Evolutionary conservation across 2,113 vertebrate genomes (phyloP).

Genomic region (Channa argus): DNA sequence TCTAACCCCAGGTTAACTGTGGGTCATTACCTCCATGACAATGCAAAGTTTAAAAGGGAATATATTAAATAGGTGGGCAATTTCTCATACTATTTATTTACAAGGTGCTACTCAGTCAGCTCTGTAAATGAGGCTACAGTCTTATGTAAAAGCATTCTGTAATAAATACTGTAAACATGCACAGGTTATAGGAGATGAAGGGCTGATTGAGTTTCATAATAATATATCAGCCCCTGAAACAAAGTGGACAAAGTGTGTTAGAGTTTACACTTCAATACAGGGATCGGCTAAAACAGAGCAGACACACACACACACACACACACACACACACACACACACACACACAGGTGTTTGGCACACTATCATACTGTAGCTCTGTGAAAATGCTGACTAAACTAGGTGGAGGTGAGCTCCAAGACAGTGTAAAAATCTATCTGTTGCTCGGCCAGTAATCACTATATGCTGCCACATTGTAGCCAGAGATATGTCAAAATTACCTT

Average conservation of each 20-base stretch:
- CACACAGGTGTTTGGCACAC: slow-evolving; percentile 37
- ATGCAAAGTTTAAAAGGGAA: background rate
- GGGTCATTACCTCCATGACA: background rate
- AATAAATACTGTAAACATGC: slow-evolving; percentile 75
- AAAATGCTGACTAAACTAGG: background rate
- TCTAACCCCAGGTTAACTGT: no score
- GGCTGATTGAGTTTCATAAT: slow-evolving; percentile 14
- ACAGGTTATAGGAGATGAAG: slow-evolving; percentile 33
- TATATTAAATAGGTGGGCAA: background rate
- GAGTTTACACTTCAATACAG: background rate
- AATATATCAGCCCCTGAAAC: slow-evolving; percentile 28
- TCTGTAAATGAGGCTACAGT: slow-evolving; percentile 37
- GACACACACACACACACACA: no score
- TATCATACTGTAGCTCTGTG: background rate
- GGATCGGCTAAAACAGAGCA: background rate
- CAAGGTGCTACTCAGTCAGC: slow-evolving; percentile 58
- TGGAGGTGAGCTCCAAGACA: background rate
- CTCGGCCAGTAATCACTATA: background rate
- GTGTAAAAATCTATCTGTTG: background rate
- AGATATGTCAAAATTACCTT: no score
- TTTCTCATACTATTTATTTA: slow-evolving; percentile 41
- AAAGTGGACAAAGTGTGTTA: background rate
- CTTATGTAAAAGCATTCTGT: slow-evolving; percentile 42
- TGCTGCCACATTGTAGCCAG: no score
- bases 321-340: background rate